Evolutionary conservation across 2,797 vertebrate genomes (phyloP), one percentile per base, ranked within the genome.

Genomic region (Ambastaia sidthimunki): DNA sequence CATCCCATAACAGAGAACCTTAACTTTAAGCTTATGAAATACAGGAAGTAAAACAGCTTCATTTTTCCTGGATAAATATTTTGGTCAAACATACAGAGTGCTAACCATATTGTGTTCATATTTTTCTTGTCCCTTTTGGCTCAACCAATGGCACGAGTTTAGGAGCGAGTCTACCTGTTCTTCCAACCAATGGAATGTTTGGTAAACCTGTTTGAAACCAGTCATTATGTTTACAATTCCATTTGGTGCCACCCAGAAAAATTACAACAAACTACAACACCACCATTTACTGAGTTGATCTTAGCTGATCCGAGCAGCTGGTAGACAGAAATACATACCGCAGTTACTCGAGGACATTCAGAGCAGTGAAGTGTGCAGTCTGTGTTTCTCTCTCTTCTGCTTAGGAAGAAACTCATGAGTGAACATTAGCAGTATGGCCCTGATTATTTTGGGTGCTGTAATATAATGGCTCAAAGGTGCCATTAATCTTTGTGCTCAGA

Each of bases 401-500:
- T 59, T 69, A 79, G 55, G 78, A 86, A 77, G 31, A 52, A 70
- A 54, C 81, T 82, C 70, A 78, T 81, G 80, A 80, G 55, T 77
- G 71, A 71, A 79, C 80, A 84, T 84, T 84, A 83, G 75, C 71
- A 52, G 70, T 44, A 54, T 12, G 9, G 60, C 65, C 55, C 50
- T 86, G 83, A 84, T 86, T 79, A 78, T 86, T 83, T 75, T 50
- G 50, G 81, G 62, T 57, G n/a, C 81, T 73, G 83, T 59, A 79
- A 79, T 79, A 80, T 79, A 80, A 76, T 47, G 75, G 78, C 79
- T 76, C 83, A 86, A 74, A 71, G 78, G 72, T 80, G 78, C 76
- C 54, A 86, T 86, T 86, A 85, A 85, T 86, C 83, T 83, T 83
- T n/a, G 62, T 48, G 73, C 80, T 79, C 79, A 48, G 76, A 85